Base-by-base conservation (phyloP, 2,797 vertebrate species). In the Lutjanus campechanus region DNA sequence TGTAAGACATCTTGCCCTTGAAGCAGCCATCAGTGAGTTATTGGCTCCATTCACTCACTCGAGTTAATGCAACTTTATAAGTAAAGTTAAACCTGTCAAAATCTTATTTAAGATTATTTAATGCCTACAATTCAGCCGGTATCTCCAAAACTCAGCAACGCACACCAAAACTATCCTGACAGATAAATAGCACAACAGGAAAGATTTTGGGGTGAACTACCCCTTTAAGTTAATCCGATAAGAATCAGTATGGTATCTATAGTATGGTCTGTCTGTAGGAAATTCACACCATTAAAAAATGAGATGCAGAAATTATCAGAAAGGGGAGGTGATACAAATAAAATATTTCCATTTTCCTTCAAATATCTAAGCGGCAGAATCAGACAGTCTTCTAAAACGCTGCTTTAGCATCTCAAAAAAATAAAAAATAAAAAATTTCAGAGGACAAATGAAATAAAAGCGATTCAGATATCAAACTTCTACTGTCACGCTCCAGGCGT, bases 401-500 rank as follows among this genome's bases (percentile, higher is more conserved):
- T 62, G 12, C 47, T 11, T 19, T 8, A 62, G 20, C 15, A 15
- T 70, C 40, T 59, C 16, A 59, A 29, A 61, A 64, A 73, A 49
- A n/a, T n/a, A n/a, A n/a, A n/a, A n/a, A n/a, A n/a, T n/a, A n/a
- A 36, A 36, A 49, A 2, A 44, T 59, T 43, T 51, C 68, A 40
- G 5, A 12, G 54, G 15, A 60, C 19, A 25, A 36, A 36, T 66
- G 10, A 60, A 78, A 29, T 59, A 50, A 71, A 51, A 65, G 58
- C 22, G 17, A 74, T 69, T 58, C 36, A 69, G 41, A 53, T 17
- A 40, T 63, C 5, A 51, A 40, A 64, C 11, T 73, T 73, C 49
- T 5, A 20, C 47, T 67, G 49, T 61, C 49, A 73, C 4, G 12
- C 41, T 68, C 16, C 49, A 20, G 25, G 63, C 15, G 1, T 55